Evolutionary conservation across 2,113 vertebrate genomes (phyloP), one percentile per base, ranked within the genome.

Genomic region (Rattus norvegicus): DNA sequence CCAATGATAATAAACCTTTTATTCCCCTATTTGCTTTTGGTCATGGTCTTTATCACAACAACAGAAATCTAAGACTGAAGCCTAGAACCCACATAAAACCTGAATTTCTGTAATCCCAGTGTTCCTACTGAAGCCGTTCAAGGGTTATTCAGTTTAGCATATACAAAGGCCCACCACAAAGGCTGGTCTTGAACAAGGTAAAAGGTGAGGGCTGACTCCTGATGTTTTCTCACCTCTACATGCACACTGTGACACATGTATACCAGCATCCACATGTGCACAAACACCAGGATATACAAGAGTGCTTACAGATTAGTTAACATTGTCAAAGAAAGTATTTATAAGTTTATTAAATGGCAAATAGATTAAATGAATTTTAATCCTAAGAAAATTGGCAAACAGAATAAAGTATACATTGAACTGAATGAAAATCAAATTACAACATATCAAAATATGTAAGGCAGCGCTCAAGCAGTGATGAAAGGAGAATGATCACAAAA

Each of bases 311-410:
- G 65, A 85, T 0, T 52, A 24, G 70, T 61, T 80, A 84, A 59
- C 20, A 92, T 39, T n/a, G 26, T 22, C n/a, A 92, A 92, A 89
- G 73, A 93, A 95, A 92, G 26, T 59, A 86, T n/a, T 81, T 43
- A 16, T 90, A 90, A 73, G 7, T 73, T 52, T 49, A 56, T 73
- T 73, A 88, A 88, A 56, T 61, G 14, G 20, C 24, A 26, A 92
- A 79, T 59, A 79, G 70, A 20, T 65, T 75, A 76, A 90, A 87
- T 19, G 88, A 77, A 89, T 33, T n/a, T 52, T 83, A 81, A 59
- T 47, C 19, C 47, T 14, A 94, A 87, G 72, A 54, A 92, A 90
- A 93, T 2, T 26, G 52, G 52, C 75, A 87, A 91, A 49, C 8
- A 70, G 22, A 93, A 49, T 72, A 90, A 81, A 67, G 5, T 49